A percentile compares a stretch with the other conserved stretches of the same genome.
phyloP scores from a whole-genome alignment of 2,888 invertebrate genomes.

The Ennomos quercinarius region DNA sequence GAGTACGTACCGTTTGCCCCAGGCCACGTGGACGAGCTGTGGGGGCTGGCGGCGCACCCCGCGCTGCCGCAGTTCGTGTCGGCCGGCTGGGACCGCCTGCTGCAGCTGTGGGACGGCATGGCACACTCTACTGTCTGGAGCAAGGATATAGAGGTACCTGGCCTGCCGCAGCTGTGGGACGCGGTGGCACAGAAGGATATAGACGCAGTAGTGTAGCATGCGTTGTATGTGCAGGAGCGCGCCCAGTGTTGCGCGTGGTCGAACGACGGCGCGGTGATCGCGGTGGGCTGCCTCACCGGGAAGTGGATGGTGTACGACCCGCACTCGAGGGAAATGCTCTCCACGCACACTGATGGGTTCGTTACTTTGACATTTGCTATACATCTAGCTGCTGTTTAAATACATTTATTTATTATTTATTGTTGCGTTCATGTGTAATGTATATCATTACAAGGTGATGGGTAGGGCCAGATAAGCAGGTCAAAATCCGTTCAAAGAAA shows the following conservation, averaged over 20 bases:
- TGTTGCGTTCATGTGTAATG: too few species aligned
- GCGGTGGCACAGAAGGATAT: too few species aligned
- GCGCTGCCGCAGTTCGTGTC: conserved; percentile 94
- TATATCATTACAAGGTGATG: too few species aligned
- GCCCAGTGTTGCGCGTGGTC: conserved; percentile 94
- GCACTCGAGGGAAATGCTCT: conserved; percentile 89
- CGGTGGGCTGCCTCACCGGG: conserved; percentile 92
- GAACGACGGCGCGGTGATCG: conserved; percentile 89
- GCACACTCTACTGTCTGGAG: conserved; percentile 96
- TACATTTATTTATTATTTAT: too few species aligned
- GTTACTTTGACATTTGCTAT: conserved; percentile 5
- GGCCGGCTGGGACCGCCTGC: conserved; percentile 91
- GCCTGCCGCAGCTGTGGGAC: too few species aligned
- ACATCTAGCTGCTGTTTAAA: too few species aligned
- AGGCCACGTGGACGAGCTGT: conserved; percentile 96
- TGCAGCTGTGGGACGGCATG: conserved; percentile 95
- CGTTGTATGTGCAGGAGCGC: conserved; percentile 92
- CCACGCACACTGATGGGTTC: conserved; percentile 89
- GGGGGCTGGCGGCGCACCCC: conserved; percentile 94
- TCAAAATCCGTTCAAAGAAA: too few species aligned
- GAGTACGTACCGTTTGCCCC: not conserved
- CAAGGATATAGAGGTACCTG: conserved; percentile 91
- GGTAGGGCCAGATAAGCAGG: too few species aligned
- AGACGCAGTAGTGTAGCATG: too few species aligned
- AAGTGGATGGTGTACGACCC: conserved; percentile 94